Conservation (phyloP, 2,113 vertebrate species). For the Fregetta grallaria region DNA sequence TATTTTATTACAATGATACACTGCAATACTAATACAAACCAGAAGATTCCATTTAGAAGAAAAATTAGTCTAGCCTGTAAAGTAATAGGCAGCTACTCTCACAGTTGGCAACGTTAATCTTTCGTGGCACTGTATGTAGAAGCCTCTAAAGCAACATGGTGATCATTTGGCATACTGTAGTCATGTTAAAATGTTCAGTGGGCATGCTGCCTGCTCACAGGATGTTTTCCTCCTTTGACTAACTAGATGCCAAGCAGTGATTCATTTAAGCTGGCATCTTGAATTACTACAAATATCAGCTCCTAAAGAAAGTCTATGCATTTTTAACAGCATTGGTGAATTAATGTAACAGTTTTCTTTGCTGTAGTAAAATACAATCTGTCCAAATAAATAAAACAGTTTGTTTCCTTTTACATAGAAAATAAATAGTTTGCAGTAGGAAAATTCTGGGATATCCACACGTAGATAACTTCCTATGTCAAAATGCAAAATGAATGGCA, state of each 20-base stretch:
- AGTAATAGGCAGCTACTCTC: background rate
- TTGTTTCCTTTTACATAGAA: background rate
- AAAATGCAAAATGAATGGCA: background rate
- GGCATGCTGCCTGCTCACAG: background rate
- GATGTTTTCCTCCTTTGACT: background rate
- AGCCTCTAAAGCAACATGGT: background rate
- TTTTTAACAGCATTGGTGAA: slow-evolving; percentile 3
- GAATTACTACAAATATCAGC: background rate
- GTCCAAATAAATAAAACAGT: background rate
- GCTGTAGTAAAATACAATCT: background rate
- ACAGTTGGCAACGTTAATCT: background rate
- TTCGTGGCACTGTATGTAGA: background rate
- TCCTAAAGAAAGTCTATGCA: background rate
- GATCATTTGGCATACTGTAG: background rate
- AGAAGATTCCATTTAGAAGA: background rate
- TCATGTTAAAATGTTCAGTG: background rate
- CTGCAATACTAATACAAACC: background rate
- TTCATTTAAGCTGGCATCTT: background rate
- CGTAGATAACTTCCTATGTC: background rate
- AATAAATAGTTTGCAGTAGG: background rate
- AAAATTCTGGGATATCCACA: background rate
- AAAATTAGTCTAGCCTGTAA: background rate
- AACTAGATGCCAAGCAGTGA: slow-evolving; percentile 7
- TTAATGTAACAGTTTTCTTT: background rate
- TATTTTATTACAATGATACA: background rate